phyloP scores from a whole-genome alignment of 2,113 vertebrate species.

The Leiothrix lutea region DNA sequence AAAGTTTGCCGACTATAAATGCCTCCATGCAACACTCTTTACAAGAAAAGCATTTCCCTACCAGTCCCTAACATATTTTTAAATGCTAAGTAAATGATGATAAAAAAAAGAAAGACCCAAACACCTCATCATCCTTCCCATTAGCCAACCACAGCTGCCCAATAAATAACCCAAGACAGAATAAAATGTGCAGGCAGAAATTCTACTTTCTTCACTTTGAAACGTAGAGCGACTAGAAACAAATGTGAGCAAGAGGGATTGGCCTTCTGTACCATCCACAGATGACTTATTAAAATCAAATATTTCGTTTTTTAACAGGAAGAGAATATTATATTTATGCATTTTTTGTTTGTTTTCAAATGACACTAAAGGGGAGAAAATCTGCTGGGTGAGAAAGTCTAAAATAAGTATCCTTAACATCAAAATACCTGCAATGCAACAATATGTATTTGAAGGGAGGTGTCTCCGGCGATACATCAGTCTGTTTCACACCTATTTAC shows the following conservation, averaged over 20 bases:
- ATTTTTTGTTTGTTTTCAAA: neutral
- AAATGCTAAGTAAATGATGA: neutral
- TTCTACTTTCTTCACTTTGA: neutral
- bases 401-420: neutral
- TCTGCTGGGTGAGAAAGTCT: neutral
- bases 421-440: neutral
- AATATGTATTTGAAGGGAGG: neutral
- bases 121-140: neutral
- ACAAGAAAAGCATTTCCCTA: neutral
- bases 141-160: neutral
- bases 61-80: neutral
- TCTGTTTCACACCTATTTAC: neutral
- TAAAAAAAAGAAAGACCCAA: neutral
- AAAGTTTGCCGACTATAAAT: neutral
- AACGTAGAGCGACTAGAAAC: neutral
- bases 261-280: neutral
- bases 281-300: neutral
- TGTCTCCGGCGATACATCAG: neutral
- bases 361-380: neutral
- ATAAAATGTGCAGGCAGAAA: neutral
- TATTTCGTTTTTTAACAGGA: neutral
- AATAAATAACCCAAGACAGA: neutral
- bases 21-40: neutral
- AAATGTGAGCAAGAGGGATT: neutral
- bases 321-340: neutral